Conservation (phyloP, 2,888 invertebrate genomes). For the Byasa hedistus region DNA sequence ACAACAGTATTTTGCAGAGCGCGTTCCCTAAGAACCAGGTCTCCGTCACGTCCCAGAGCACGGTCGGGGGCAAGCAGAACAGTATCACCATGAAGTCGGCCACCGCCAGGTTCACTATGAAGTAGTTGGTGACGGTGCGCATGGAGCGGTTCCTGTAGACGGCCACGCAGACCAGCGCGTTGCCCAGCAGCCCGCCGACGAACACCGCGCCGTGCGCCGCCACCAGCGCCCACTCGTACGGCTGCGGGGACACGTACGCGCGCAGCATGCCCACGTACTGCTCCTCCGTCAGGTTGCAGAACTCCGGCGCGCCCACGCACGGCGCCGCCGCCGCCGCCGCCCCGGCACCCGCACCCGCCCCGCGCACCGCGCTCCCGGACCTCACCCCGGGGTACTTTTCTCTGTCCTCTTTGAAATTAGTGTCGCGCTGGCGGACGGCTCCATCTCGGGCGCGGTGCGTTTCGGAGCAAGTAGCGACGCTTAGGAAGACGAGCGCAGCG, state of each 20-base stretch:
- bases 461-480: too few species aligned
- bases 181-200: conserved; percentile 89
- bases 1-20: conserved; percentile 92
- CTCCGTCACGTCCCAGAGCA: conserved; percentile 94
- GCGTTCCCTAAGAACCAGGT: conserved; percentile 94
- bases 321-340: conserved; percentile 26
- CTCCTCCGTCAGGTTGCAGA: conserved; percentile 74
- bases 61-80: conserved; percentile 92
- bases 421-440: too few species aligned
- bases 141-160: conserved; percentile 92
- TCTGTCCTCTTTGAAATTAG: too few species aligned
- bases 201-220: conserved; percentile 87
- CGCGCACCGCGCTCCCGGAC: background rate
- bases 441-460: too few species aligned
- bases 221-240: conserved; percentile 89
- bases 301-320: conserved; percentile 66
- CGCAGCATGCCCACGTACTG: conserved; percentile 82
- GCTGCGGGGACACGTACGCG: conserved; percentile 84
- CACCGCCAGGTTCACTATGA: conserved; percentile 92
- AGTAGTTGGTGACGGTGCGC: conserved; percentile 96
- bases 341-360: background rate
- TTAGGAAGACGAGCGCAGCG: too few species aligned
- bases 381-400: too few species aligned
- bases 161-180: conserved; percentile 91
- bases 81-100: conserved; percentile 94